Evolutionary conservation across 37 sponge, comb jelly and placozoan genomes (phyloP), one percentile per base, ranked within the genome.

Genomic region (Dysidea cf. avara): DNA sequence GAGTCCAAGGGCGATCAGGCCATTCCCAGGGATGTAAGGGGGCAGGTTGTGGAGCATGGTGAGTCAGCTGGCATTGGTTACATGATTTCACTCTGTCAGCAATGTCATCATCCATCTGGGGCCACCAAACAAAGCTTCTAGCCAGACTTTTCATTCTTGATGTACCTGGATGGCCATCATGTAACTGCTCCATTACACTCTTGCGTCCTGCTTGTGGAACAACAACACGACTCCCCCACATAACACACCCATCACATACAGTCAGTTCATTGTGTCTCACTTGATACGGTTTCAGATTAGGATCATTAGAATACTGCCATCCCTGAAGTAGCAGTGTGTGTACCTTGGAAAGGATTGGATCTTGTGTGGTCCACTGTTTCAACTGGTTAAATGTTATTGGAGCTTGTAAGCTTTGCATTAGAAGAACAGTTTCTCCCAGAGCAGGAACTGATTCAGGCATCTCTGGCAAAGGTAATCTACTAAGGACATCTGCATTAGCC

Each of bases 401-500:
- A 14, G 62, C 4, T 3, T 3, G 32, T 30, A 69, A 35, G 28
- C 33, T 20, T 7, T 69, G n/a, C 39, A 66, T 66, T 3, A 66
- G 39, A 4, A 66, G 22, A 17, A 66, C 43, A 1, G 68, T 66
- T 37, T 66, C 68, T 35, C 22, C 47, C 2, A 48, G 68, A n/a
- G 24, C 22, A 4, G 47, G 68, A 4, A 66, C 68, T 3, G 24
- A 43, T 66, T 2, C 39, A 32, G 66, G 66, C 25, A n/a, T 9
- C 38, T 37, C 66, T 30, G 66, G 71, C 54, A 69, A 53, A 11
- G 71, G 71, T 20, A 69, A 55, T 58, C 71, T n/a, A 69, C 55
- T 54, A 7, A 69, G 54, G 7, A 9, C 53, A 69, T 69, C 71
- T 22, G 71, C 71, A 69, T 69, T 53, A 7, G 26, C 26, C 12